phyloP scores from a whole-genome alignment of 2,888 invertebrate species.

The Netelia melanura region DNA sequence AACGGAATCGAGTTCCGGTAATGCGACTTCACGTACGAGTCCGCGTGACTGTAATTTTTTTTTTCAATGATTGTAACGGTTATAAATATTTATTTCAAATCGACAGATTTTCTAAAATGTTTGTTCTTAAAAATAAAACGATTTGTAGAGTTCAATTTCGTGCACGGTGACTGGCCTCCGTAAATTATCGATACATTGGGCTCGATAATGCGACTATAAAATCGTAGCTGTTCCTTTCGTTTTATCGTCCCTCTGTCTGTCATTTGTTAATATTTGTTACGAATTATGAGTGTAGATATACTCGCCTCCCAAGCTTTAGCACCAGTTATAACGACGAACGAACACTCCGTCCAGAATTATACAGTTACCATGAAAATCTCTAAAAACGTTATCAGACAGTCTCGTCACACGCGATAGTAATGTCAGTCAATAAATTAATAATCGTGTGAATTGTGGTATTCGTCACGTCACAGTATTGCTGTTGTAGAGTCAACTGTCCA shows the following conservation, averaged over 20 bases:
- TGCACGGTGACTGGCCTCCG: too few species aligned
- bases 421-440: not conserved
- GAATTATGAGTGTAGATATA: not conserved
- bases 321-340: slow-evolving; percentile 3
- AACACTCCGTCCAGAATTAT: slow-evolving; percentile 35
- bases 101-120: not conserved
- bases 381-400: slow-evolving; percentile 22
- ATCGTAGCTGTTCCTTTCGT: slow-evolving; percentile 8
- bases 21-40: slow-evolving; percentile 32
- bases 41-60: not conserved
- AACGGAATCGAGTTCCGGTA: slow-evolving; percentile 70
- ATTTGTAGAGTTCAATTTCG: too few species aligned
- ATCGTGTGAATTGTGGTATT: not conserved
- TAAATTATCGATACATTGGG: too few species aligned
- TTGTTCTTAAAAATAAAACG: not conserved
- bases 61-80: too few species aligned
- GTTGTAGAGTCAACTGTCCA: slow-evolving; percentile 7
- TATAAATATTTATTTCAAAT: not conserved
- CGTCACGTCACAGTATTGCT: slow-evolving; percentile 32
- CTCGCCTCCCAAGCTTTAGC: slow-evolving; percentile 2
- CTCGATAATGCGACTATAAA: slow-evolving; percentile 2
- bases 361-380: slow-evolving; percentile 10
- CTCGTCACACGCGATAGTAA: slow-evolving; percentile 22
- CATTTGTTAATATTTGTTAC: slow-evolving; percentile 44
- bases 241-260: not conserved